Conservation (phyloP, 1,140 invertebrate genomes). For the Cylas formicarius region DNA sequence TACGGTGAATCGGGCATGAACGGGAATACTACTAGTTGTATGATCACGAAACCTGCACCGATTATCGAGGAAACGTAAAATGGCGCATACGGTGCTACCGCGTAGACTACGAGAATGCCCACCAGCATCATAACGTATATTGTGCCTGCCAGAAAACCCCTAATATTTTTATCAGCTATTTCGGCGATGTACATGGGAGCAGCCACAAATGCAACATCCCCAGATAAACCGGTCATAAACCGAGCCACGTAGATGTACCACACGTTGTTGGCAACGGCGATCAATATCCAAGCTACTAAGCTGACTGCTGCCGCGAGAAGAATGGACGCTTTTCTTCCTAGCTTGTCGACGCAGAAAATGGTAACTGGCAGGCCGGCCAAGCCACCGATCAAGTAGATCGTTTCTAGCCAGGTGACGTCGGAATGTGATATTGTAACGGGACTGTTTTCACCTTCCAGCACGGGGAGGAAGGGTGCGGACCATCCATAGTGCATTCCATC, state of each 20-base stretch:
- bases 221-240: conserved; percentile 33
- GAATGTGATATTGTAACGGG: conserved; percentile 37
- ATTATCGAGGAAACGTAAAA: conserved; percentile 30
- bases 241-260: conserved; percentile 47
- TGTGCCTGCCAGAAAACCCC: conserved; percentile 31
- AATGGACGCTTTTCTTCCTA: conserved; percentile 56
- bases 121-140: conserved; percentile 36
- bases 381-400: conserved; percentile 54
- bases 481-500: conserved; percentile 46
- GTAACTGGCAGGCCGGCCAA: conserved; percentile 52
- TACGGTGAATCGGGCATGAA: conserved; percentile 37
- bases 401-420: conserved; percentile 55
- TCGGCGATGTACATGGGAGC: conserved; percentile 39
- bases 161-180: conserved; percentile 36
- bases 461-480: conserved; percentile 54
- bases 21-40: conserved; percentile 28
- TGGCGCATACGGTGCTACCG: conserved; percentile 28
- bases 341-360: conserved; percentile 48
- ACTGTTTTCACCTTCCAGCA: conserved; percentile 37
- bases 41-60: conserved; percentile 26
- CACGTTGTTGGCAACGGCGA: conserved; percentile 43
- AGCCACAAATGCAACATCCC: conserved; percentile 36
- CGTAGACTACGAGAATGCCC: conserved; percentile 31
- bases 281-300: conserved; percentile 54
- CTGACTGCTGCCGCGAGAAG: conserved; percentile 51